These are phyloP conservation scores for Neoarius graeffei DNA, from an alignment of 2,113 vertebrate genomes.

Conservation along the genomic window DNA sequence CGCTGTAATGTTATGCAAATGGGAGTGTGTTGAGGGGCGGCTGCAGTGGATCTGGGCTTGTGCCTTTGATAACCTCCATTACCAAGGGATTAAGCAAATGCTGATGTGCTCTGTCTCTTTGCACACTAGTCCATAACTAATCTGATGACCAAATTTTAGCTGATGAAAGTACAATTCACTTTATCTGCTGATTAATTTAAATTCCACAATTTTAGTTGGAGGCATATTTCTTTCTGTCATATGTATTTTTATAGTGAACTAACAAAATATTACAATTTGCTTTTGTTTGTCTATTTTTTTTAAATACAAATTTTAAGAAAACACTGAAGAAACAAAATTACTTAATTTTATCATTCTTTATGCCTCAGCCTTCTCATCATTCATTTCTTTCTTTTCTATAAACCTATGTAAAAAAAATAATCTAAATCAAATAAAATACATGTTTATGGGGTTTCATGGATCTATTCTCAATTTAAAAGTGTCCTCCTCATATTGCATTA, in stretches of 20 bases:
- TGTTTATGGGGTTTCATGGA: constrained; percentile 35
- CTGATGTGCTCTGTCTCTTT: constrained; percentile 76
- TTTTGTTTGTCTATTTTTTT: neutral
- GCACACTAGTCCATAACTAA: constrained; percentile 72
- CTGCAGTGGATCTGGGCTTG: constrained; percentile 75
- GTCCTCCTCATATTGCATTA: constrained; percentile 44
- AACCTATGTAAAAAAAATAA: constrained; percentile 39
- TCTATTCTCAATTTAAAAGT: constrained; percentile 45
- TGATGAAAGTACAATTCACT: constrained; percentile 16
- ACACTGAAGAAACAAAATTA: neutral
- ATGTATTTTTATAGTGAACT: constrained; percentile 9
- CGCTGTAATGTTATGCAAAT: constrained; percentile 82
- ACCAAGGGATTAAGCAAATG: constrained; percentile 82
- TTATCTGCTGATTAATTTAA: constrained; percentile 21
- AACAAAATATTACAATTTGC: neutral
- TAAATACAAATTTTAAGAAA: neutral
- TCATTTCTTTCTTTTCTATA: constrained; percentile 58
- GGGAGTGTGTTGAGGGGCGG: constrained; percentile 68
- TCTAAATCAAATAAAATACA: neutral
- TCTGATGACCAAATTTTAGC: constrained; percentile 72
- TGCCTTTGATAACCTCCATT: constrained; percentile 80
- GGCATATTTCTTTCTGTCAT: neutral
- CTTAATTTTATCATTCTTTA: neutral
- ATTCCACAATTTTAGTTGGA: neutral
- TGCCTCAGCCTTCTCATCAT: constrained; percentile 51